Evolutionary conservation across 2,888 invertebrate genomes (phyloP).

Genomic region (Argyresthia goedartella): DNA sequence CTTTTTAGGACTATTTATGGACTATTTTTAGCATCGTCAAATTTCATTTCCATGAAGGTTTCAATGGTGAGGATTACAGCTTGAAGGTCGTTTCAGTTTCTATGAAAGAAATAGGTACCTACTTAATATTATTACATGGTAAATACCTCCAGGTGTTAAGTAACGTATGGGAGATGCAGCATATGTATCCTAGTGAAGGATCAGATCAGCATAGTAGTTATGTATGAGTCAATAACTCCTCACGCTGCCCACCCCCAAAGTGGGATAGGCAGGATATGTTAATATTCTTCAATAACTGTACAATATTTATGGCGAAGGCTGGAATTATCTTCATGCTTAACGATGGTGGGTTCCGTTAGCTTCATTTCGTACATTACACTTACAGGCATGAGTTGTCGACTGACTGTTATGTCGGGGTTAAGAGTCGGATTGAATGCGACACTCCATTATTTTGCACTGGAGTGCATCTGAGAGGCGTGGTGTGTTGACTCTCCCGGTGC

Average conservation of each 20-base stretch:
- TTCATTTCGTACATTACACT: not conserved
- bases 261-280: slow-evolving; percentile 1
- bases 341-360: slow-evolving; percentile 1
- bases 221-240: not conserved
- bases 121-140: too few species aligned
- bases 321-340: not conserved
- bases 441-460: slow-evolving; percentile 4
- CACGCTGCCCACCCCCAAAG: not conserved
- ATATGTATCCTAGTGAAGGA: too few species aligned
- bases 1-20: too few species aligned
- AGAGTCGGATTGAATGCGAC: not conserved
- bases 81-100: too few species aligned
- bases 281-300: slow-evolving; percentile 4
- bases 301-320: slow-evolving; percentile 3
- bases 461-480: not conserved
- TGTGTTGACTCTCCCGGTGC: not conserved
- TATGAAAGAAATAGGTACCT: too few species aligned
- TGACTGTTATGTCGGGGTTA: not conserved
- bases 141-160: too few species aligned
- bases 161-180: too few species aligned
- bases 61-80: too few species aligned
- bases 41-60: too few species aligned
- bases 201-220: not conserved
- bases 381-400: slow-evolving; percentile 1
- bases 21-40: too few species aligned